phyloP scores from a whole-genome alignment of 2,113 vertebrate species.

The Mus spicilegus region DNA sequence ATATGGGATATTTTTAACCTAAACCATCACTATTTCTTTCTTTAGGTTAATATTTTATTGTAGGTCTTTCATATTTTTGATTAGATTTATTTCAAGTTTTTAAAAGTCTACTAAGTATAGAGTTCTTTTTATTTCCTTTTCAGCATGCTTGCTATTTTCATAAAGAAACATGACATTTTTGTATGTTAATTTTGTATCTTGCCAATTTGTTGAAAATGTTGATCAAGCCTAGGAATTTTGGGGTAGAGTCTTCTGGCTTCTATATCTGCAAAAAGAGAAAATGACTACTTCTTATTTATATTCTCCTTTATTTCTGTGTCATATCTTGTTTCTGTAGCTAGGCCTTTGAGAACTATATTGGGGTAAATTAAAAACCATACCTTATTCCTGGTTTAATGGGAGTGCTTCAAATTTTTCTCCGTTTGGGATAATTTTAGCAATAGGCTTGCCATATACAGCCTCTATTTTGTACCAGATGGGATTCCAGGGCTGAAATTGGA shows the following conservation, averaged over 20 bases:
- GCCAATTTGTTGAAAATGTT: neutral
- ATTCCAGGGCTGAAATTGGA: neutral
- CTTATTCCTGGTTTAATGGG: neutral
- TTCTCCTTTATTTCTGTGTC: neutral
- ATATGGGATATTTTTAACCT: neutral
- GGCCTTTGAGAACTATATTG: neutral
- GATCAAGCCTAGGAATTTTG: neutral
- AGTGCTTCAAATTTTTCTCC: neutral
- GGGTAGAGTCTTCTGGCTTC: neutral
- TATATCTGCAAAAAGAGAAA: neutral
- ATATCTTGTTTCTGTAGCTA: neutral
- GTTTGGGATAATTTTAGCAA: neutral
- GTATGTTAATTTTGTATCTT: neutral
- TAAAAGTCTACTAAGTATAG: neutral
- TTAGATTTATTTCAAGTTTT: neutral
- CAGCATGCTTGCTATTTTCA: neutral
- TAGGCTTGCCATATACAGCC: neutral
- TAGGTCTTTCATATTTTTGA: neutral
- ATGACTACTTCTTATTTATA: neutral
- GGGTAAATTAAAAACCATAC: neutral
- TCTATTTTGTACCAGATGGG: neutral
- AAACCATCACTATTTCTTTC: neutral
- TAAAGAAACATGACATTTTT: neutral
- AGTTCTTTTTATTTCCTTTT: neutral
- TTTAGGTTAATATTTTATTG: neutral